Evolutionary conservation across 2,113 vertebrate species (phyloP), one percentile per base, ranked within the genome.

Genomic region (Dicaeum eximium): DNA sequence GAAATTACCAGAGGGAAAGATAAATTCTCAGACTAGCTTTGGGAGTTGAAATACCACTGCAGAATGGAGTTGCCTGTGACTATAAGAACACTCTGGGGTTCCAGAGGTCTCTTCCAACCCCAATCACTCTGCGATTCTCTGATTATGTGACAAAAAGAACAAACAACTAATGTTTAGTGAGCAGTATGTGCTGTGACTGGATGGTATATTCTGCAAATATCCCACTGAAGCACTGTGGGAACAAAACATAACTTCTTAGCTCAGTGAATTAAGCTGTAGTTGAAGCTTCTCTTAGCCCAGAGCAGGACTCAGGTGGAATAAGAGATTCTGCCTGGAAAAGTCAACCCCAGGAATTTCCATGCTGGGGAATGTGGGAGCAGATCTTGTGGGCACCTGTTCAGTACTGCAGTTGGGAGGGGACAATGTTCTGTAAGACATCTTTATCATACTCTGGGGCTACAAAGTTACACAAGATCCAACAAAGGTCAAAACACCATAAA

Each of bases 201-300:
- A 81, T 61, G 61, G 86, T 78, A 86, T 58, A 73, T 95, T 93
- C 74, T 94, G 81, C 66, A 95, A 86, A 95, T 88, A 95, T 62
- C 62, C 66, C 66, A 90, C 53, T 77, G 74, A 92, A 90, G 58
- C 24, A 56, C 30, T 64, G 28, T 40, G 37, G 88, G 81, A 96
- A 95, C 54, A 94, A 88, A 95, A 80, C 38, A 42, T 42, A 90
- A 89, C 69, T 89, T 88, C 62, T 80, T 50, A 87, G 56, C n/a
- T 87, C 65, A 89, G 22, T 84, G 86, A 93, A 70, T 78, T 82
- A 71, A 74, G 44, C 40, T 64, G 51, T 37, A 66, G 40, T 7
- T 74, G 65, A 53, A 94, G 33, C 31, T 84, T 71, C 67, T 77
- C 47, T 92, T 89, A 81, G 69, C 25, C 51, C 45, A 84, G 22